Evolutionary conservation across 2,113 vertebrate species (phyloP), one percentile per base, ranked within the genome.

Genomic region (Saguinus imperator): DNA sequence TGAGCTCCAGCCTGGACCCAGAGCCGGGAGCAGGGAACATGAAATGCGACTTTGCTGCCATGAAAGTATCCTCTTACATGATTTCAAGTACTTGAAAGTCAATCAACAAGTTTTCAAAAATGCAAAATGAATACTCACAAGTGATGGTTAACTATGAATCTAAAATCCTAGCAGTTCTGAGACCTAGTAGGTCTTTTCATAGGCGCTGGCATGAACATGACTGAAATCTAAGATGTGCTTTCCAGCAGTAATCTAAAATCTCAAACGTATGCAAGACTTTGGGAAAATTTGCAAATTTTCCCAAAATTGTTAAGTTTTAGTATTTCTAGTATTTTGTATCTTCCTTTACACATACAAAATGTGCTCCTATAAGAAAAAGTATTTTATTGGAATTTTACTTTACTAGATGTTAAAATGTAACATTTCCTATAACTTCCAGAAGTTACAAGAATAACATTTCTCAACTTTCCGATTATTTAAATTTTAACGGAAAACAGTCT

Each of bases 181-280:
- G 29, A 72, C 68, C 4, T 85, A 1, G 17, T 6, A n/a, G 50
- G 68, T 82, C 6, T 37, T 95, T 97, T 94, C 48, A 87, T 35
- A 23, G 43, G 18, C 0, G 4, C 18, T 13, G 68, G 45, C 13
- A 87, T 14, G 73, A 57, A 55, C 43, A 29, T 29, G 52, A 58
- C 72, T 96, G 92, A 98, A 64, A 97, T 64, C 0, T 1, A 61
- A 93, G 8, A 52, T 61, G 17, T 68, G 13, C 7, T 95, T 98
- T 94, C 68, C 40, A 64, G 48, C 68, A 73, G 17, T 76, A 96
- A 95, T 40, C 75, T 76, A 79, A 97, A 43, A 93, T 83, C n/a
- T 92, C 40, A 88, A 37, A 14, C 55, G 40, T 57, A 94, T 57
- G 1, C 61, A 98, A 94, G 13, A 64, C 61, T 64, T 32, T 32